These are phyloP conservation scores for Calameuta pallipes DNA, from an alignment of 2,888 invertebrate genomes.

Conservation along the genomic window DNA sequence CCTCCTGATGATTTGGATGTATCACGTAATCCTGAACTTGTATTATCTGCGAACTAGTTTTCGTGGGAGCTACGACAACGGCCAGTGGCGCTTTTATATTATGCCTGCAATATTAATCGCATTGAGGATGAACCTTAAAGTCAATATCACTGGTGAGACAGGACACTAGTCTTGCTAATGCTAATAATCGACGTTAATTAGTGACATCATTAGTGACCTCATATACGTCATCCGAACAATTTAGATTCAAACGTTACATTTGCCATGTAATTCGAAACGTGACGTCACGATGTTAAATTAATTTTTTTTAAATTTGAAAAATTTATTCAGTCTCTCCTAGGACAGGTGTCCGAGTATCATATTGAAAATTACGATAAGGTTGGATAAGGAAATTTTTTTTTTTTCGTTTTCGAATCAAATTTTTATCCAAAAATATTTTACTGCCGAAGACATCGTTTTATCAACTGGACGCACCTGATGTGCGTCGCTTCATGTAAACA, in stretches of 20 bases:
- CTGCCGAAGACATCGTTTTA: not conserved
- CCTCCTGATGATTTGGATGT: conserved; percentile 32
- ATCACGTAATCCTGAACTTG: conserved; percentile 33
- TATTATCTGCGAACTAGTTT: conserved; percentile 35
- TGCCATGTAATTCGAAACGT: not conserved
- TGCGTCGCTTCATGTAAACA: conserved; percentile 42
- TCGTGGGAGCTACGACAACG: conserved; percentile 34
- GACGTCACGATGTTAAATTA: not conserved
- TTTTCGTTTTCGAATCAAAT: not conserved
- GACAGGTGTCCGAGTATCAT: not conserved
- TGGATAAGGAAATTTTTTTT: not conserved
- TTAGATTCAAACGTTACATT: not conserved
- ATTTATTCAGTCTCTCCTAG: conserved; percentile 1
- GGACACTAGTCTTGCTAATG: not conserved
- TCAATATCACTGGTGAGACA: not conserved
- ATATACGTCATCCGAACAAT: not conserved
- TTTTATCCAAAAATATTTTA: no score
- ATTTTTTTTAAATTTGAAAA: not conserved
- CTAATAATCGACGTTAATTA: not conserved
- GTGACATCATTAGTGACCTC: not conserved
- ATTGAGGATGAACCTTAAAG: not conserved
- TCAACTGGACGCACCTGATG: conserved; percentile 34
- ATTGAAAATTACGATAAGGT: conserved; percentile 4
- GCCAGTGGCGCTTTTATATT: conserved; percentile 41
- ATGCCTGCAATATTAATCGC: conserved; percentile 29